Percentiles rank a stretch among this genome's conserved stretches.
These are phyloP conservation scores for Ametastegia equiseti DNA, from an alignment of 2,888 invertebrate species.

Conservation along the genomic window DNA sequence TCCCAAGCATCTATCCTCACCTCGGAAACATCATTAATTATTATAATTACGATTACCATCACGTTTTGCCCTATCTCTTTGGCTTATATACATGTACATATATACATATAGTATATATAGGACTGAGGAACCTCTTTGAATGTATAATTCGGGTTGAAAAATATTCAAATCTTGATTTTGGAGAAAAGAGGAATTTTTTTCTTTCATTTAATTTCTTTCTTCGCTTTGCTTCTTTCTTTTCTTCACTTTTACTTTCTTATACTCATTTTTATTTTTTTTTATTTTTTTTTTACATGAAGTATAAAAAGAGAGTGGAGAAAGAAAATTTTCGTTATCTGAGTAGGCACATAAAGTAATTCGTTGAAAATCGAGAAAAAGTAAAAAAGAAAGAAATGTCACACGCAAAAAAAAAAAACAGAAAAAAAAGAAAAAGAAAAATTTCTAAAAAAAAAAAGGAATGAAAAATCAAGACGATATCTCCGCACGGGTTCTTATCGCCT, in stretches of 20 bases:
- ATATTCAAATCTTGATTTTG: slow-evolving; percentile 13
- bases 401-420: not conserved
- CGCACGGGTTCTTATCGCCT: not conserved
- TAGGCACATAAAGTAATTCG: not conserved
- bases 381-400: not conserved
- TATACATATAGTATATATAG: not conserved
- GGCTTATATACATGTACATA: not conserved
- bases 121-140: not conserved
- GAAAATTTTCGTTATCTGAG: too few species aligned
- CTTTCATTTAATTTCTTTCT: not conserved
- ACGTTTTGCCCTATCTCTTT: slow-evolving; percentile 7
- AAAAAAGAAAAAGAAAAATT: not conserved
- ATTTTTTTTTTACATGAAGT: not conserved
- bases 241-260: not conserved
- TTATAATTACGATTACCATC: slow-evolving; percentile 12
- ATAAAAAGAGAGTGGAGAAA: not conserved
- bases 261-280: not conserved
- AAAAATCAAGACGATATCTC: not conserved
- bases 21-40: not conserved
- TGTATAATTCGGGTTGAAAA: not conserved
- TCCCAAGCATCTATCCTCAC: too few species aligned
- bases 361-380: not conserved
- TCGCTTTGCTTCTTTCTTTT: not conserved
- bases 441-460: not conserved
- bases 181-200: not conserved